Evolutionary conservation across 2,888 invertebrate genomes (phyloP).

Genomic region (Endotricha flammealis): DNA sequence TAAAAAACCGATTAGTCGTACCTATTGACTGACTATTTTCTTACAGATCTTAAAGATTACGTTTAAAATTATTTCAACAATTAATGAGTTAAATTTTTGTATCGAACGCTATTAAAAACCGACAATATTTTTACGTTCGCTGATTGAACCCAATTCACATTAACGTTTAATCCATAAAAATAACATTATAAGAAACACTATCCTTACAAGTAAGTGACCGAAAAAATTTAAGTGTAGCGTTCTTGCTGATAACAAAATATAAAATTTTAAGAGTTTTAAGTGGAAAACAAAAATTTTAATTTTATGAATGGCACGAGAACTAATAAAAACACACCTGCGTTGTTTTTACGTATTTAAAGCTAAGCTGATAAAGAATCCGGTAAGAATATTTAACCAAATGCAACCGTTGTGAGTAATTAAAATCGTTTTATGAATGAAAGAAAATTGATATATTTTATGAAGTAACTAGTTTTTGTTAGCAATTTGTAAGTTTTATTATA

Average conservation of each 20-base stretch:
- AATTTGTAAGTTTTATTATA: no score
- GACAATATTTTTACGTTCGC: not conserved
- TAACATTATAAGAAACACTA: constrained; percentile 3
- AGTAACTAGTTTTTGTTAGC: no score
- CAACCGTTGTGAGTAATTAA: no score
- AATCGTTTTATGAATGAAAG: no score
- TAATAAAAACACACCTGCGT: constrained; percentile 8
- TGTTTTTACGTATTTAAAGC: not conserved
- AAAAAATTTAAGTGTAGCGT: constrained; percentile 4
- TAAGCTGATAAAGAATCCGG: no score
- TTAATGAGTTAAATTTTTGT: no score
- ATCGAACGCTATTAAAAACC: not conserved
- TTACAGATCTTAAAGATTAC: no score
- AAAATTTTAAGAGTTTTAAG: constrained; percentile 4
- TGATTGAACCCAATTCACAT: constrained; percentile 2
- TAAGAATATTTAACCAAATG: no score
- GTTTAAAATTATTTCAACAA: no score
- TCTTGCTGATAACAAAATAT: constrained; percentile 5
- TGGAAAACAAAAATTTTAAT: constrained; percentile 6
- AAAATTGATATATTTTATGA: no score
- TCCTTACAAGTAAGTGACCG: constrained; percentile 1
- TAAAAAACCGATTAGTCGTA: no score
- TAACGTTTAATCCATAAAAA: constrained; percentile 7
- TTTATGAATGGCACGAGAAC: constrained; percentile 7
- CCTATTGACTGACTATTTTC: no score